Percentiles rank a stretch among this genome's conserved stretches.
Conservation (phyloP, 2,113 vertebrate genomes). For the Leptobrachium leishanense region DNA sequence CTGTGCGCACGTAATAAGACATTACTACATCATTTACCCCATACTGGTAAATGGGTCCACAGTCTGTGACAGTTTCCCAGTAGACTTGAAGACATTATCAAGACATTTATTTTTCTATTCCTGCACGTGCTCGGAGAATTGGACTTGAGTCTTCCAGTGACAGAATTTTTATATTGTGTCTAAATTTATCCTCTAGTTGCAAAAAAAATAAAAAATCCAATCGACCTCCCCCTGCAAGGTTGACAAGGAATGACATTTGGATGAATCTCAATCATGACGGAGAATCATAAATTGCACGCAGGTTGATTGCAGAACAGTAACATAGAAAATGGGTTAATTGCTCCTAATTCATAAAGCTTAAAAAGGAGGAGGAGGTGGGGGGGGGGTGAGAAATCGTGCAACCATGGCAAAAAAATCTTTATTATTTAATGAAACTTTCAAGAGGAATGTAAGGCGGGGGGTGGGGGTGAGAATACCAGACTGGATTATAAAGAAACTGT, state of each 20-base stretch:
- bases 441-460: background rate
- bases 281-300: background rate
- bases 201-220: background rate
- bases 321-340: background rate
- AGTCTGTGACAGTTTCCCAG: conserved; percentile 5
- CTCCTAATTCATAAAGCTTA: background rate
- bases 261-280: background rate
- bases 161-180: background rate
- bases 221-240: background rate
- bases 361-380: background rate
- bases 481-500: background rate
- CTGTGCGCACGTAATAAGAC: conserved; percentile 5
- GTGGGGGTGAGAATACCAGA: background rate
- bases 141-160: background rate
- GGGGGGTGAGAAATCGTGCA: background rate
- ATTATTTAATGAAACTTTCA: background rate
- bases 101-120: background rate
- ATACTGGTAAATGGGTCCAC: conserved; percentile 14
- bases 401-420: background rate
- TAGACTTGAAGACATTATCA: conserved; percentile 11
- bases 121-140: background rate
- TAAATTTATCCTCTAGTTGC: background rate
- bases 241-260: background rate
- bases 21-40: conserved; percentile 26
- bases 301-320: background rate